Percentiles rank a stretch among this genome's conserved stretches.
These are phyloP conservation scores for Metacarcinus magister DNA, from an alignment of 2,888 invertebrate species.

Conservation along the genomic window DNA sequence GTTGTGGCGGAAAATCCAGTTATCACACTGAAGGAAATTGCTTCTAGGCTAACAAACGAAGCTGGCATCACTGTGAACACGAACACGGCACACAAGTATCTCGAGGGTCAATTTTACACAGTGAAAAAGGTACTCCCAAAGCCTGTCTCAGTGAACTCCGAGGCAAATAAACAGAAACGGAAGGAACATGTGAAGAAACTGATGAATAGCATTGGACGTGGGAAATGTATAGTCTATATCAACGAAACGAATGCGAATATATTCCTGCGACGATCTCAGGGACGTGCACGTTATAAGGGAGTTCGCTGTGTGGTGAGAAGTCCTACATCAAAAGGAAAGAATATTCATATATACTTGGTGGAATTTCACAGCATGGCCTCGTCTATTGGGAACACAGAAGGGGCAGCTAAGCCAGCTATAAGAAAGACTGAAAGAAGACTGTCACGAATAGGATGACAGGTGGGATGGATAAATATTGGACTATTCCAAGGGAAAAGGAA, in stretches of 20 bases:
- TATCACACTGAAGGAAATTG: slow-evolving; percentile 57
- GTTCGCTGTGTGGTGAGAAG: slow-evolving; percentile 60
- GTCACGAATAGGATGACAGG: no score
- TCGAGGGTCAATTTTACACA: slow-evolving; percentile 61
- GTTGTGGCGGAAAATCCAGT: no score
- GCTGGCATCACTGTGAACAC: slow-evolving; percentile 62
- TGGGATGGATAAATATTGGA: no score
- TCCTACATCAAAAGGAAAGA: slow-evolving; percentile 64
- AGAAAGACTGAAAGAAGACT: slow-evolving; percentile 69
- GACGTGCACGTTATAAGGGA: slow-evolving; percentile 40
- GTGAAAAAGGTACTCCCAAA: slow-evolving; percentile 40
- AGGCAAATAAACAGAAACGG: slow-evolving; percentile 66
- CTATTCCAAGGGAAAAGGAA: no score
- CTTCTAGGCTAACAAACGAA: slow-evolving; percentile 52
- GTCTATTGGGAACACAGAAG: slow-evolving; percentile 70
- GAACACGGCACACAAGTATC: slow-evolving; percentile 51
- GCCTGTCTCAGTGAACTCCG: slow-evolving; percentile 60
- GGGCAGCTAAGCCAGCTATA: slow-evolving; percentile 56
- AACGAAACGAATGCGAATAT: neutral
- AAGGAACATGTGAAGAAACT: slow-evolving; percentile 52
- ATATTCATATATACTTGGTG: slow-evolving; percentile 62
- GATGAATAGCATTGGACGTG: slow-evolving; percentile 55
- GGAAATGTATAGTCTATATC: slow-evolving; percentile 49
- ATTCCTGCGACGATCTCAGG: slow-evolving; percentile 61
- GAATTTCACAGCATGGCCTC: slow-evolving; percentile 53